These are phyloP conservation scores for Naja naja DNA, from an alignment of 2,113 vertebrate species.

Conservation along the genomic window DNA sequence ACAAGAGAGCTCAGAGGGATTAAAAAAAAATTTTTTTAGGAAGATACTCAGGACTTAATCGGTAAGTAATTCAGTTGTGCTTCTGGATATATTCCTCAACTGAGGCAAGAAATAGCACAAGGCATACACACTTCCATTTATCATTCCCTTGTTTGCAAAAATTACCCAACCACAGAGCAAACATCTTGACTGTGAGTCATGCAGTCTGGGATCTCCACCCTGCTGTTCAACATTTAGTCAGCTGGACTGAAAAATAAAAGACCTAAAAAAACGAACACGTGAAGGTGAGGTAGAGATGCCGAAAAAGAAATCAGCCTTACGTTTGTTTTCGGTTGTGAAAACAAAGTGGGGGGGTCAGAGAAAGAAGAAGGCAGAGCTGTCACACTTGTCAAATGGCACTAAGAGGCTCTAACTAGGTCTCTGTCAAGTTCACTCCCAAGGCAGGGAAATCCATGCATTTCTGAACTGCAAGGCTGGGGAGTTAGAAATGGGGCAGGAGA, in stretches of 20 bases:
- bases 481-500: not conserved
- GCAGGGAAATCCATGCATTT: not conserved
- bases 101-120: slow-evolving; percentile 9
- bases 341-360: not conserved
- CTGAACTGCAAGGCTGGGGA: not conserved
- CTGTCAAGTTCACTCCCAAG: not conserved
- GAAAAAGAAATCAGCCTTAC: not conserved
- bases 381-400: not conserved
- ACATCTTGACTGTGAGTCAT: not conserved
- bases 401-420: slow-evolving; percentile 16
- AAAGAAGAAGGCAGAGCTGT: slow-evolving; percentile 19
- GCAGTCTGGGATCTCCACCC: not conserved
- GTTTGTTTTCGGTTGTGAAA: slow-evolving; percentile 6
- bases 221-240: slow-evolving; percentile 23
- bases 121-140: not conserved
- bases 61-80: not conserved
- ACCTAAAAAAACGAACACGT: not conserved
- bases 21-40: not conserved
- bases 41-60: not conserved
- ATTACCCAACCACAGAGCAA: not conserved
- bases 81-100: slow-evolving; percentile 4
- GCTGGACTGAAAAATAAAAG: not conserved
- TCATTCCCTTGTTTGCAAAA: not conserved
- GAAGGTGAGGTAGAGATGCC: not conserved
- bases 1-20: not conserved